Evolutionary conservation across 2,113 vertebrate species (phyloP).

Genomic region (Hippolais icterina): DNA sequence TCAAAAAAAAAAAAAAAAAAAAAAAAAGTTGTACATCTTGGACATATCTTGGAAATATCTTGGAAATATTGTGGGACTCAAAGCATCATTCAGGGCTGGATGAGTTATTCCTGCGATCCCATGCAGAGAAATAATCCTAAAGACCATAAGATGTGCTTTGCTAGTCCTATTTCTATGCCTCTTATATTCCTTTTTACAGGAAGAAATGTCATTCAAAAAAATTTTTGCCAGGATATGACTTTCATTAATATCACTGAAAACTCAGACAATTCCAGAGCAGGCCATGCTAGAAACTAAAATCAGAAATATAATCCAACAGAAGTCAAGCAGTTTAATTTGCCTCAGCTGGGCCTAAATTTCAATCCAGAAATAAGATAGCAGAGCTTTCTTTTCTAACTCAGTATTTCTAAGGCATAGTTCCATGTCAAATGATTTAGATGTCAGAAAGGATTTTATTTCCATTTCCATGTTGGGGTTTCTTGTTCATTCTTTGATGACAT

Average conservation of each 20-base stretch:
- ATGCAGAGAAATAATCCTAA: not conserved
- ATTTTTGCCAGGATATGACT: not conserved
- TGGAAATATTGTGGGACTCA: not conserved
- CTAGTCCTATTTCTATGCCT: not conserved
- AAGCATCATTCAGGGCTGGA: accelerated
- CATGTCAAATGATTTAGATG: not conserved
- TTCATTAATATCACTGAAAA: not conserved
- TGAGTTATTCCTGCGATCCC: not conserved
- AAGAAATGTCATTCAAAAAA: not conserved
- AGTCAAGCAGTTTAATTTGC: not conserved
- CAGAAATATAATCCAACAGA: not conserved
- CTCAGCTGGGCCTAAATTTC: not conserved
- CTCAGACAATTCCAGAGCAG: not conserved
- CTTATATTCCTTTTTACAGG: not conserved
- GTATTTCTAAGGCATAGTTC: not conserved
- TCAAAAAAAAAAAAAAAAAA: not conserved
- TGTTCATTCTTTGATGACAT: not conserved
- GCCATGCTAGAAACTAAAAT: not conserved
- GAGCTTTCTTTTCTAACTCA: not conserved
- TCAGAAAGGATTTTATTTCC: not conserved
- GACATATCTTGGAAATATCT: not conserved
- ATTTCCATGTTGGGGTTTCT: not conserved
- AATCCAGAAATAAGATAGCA: not conserved
- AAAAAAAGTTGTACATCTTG: too few species aligned
- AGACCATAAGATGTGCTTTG: not conserved